Evolutionary conservation across 2,888 invertebrate genomes (phyloP), one percentile per base, ranked within the genome.

Genomic region (Himalopsyche kuldschensis): DNA sequence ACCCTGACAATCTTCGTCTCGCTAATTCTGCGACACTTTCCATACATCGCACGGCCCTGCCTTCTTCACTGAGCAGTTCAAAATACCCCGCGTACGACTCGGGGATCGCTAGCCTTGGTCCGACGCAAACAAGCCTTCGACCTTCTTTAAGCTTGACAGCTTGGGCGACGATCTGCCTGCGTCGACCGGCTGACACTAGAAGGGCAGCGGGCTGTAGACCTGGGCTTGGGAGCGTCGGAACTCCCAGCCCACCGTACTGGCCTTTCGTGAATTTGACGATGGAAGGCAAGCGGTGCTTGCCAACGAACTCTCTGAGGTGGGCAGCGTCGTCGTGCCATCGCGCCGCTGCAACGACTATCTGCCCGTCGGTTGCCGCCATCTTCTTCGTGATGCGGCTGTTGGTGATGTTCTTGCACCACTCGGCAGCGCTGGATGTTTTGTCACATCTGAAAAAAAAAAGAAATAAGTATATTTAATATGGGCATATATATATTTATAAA

Each of bases 241-340:
- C 97, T 35, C 98, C 98, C 79, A 98, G 93, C 83, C 96, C 96
- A 87, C 96, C 95, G 91, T 98, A 98, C 90, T 98, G 97, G 86
- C 98, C 98, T 90, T 98, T 97, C 88, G 97, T 96, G 88, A 98
- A 96, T 90, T 97, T 97, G 84, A 97, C 96, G 87, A 98, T 95
- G 87, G 95, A 95, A 17, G 98, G 98, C 84, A 96, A 90, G 83
- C 94, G 93, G 88, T 95, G 93, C 89, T 95, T 96, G 88, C 93
- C 91, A 88, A 95, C 95, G 89, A 95, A 95, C 89, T 96, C 95
- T 83, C 95, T 92, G 75, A 95, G 93, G 89, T 95, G 95, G 87
- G 93, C 93, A 82, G 94, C 95, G 88, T 95, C 95, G 88, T 95
- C 95, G 83, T 94, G 93, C 94, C 94, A 94, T 87, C 95, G 93